Evolutionary conservation across 2,113 vertebrate genomes (phyloP), one percentile per base, ranked within the genome.

Genomic region (Pycnonotus jocosus): DNA sequence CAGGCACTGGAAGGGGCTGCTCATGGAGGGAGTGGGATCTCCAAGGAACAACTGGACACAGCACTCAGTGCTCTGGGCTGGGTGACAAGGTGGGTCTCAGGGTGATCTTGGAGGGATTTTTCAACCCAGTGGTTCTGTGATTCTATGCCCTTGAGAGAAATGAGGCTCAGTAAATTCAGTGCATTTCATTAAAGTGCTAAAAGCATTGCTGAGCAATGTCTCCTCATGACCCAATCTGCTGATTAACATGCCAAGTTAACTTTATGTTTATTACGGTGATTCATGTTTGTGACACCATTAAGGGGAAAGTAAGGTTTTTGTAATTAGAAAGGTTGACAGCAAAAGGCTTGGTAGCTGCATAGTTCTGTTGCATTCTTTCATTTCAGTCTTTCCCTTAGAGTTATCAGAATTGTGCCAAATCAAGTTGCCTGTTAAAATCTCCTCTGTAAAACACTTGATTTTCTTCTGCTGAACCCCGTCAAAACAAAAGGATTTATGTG

Each of bases 21-120:
- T 2, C 30, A 31, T 50, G 17, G 14, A 54, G 35, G 5, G 2
- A 3, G 6, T 71, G 4, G 17, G 19, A 7, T 64, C 9, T 7
- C 21, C 50, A 12, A 31, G 21, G 31, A 25, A 19, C 1, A 7
- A 3, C 17, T 27, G 50, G 17, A 10, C 0, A 0, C 65, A 35
- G 22, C 27, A 44, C 31, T 50, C 25, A 22, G 25, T 28, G 58
- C 7, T 58, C 27, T 44, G 37, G 35, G 17, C 33, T n/a, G 51
- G 37, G 7, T 18, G 22, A 57, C 15, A 25, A 19, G 31, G 25
- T 50, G 18, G 0, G 15, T 19, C 68, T 33, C 60, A 33, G 33
- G 0, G 15, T 23, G 37, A 22, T 42, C 44, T 37, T 23, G 27
- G 44, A 50, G 31, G 7, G 10, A 8, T 88, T 72, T 65, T 65